A percentile compares a stretch with the other conserved stretches of the same genome.
Conservation (phyloP, 2,888 invertebrate genomes). For the Sarcophaga subvicina region DNA sequence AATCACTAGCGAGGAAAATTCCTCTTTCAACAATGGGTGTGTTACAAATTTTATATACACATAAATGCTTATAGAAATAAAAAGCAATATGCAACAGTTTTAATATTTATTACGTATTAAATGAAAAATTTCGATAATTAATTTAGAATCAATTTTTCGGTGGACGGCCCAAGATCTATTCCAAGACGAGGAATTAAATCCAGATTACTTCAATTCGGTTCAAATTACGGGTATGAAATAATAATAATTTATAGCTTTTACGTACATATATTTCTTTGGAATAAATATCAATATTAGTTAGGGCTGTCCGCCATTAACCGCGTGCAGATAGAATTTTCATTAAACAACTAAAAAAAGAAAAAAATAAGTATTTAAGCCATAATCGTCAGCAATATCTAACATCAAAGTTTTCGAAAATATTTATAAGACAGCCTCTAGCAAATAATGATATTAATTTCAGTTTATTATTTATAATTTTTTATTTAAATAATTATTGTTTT, state of each 20-base stretch:
- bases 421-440: conserved; percentile 81
- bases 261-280: conserved; percentile 58
- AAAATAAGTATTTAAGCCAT: not conserved
- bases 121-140: not conserved
- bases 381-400: not conserved
- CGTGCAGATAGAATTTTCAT: not conserved
- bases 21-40: no score
- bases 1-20: no score
- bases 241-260: conserved; percentile 57
- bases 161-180: conserved; percentile 93
- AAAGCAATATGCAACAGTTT: no score
- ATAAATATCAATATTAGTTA: conserved; percentile 78
- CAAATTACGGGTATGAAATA: conserved; percentile 92
- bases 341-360: not conserved
- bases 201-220: conserved; percentile 94
- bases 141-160: conserved; percentile 83
- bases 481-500: not conserved
- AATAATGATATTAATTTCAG: conserved; percentile 76
- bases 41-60: no score
- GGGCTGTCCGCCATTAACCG: conserved; percentile 80
- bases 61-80: no score
- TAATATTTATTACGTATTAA: conserved; percentile 15
- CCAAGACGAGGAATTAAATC: conserved; percentile 95
- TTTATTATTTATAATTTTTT: conserved; percentile 31
- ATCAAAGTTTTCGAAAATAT: conserved; percentile 82